phyloP scores from a whole-genome alignment of 2,797 vertebrate genomes.

The Leuciscus waleckii region DNA sequence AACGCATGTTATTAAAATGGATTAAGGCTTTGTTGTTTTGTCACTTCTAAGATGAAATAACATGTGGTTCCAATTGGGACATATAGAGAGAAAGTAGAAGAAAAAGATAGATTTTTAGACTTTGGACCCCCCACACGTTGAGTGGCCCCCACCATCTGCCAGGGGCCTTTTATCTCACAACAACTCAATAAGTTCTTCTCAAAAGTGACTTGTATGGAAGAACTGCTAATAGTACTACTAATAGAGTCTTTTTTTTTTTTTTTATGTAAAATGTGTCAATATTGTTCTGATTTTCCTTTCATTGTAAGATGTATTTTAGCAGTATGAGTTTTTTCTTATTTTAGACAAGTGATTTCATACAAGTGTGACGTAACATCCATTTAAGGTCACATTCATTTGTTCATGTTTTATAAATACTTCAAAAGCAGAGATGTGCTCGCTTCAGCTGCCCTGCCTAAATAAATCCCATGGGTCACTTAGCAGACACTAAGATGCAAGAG shows the following conservation, averaged over 20 bases:
- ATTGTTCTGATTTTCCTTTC: not conserved
- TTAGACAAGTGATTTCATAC: not conserved
- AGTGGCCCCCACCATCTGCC: conserved; percentile 52
- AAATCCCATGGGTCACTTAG: conserved; percentile 51
- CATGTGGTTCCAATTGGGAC: not conserved
- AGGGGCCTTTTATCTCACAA: conserved; percentile 34
- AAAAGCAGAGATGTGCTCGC: conserved; percentile 24
- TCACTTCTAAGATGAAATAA: not conserved
- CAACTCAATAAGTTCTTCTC: conserved; percentile 38
- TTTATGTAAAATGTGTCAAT: not conserved
- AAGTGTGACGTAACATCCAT: not conserved
- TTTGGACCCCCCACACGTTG: not conserved
- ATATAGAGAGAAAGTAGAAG: not conserved
- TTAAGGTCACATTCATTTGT: not conserved
- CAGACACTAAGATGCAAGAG: conserved; percentile 41
- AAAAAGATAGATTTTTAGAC: not conserved
- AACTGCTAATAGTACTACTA: not conserved
- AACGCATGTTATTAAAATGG: not conserved
- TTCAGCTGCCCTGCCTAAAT: conserved; percentile 36
- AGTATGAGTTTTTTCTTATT: not conserved
- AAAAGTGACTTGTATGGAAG: conserved; percentile 2
- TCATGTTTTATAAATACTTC: conserved; percentile 36
- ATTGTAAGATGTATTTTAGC: not conserved
- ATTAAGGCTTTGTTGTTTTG: not conserved
- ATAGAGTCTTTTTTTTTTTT: not conserved